Base-by-base conservation (phyloP, 2,888 invertebrate genomes). In the Lasioglossum marginatum region DNA sequence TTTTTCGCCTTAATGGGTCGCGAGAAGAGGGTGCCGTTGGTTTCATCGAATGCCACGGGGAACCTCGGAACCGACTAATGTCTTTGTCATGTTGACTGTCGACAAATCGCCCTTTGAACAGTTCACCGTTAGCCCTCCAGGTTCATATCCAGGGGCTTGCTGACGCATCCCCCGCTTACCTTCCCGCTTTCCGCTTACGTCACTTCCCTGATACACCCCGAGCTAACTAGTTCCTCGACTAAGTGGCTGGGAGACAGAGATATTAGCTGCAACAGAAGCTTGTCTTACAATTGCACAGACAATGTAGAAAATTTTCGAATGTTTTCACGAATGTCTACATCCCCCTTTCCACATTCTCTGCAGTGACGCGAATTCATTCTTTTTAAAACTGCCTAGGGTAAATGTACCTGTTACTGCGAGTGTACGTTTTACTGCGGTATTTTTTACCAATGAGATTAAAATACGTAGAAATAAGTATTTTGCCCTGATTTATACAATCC, bases 11-110 rank as follows among this genome's bases (percentile, higher is more conserved):
- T 92, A 93, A 92, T 91, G 92, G 93, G 78, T 82, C 91, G 86
- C 87, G 91, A 84, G 79, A 86, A 77, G 83, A 87, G 87, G 87
- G 89, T 82, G 72, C 81, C 83, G 48, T 52, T 68, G 79, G 82
- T 79, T 73, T 60, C 72, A 19, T 52, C 66, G 34, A 31, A 76
- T 66, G 63, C 70, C 75, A 34, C 27, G 60, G 66, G 73, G 43
- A 52, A 37, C 40, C 71, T 82, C 66, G 37, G 85, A 83, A 74
- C 73, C 82, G 90, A 87, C 94, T 95, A 94, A 94, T 94, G 94
- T 94, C 94, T 94, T 94, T 95, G 94, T 94, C 94, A 88, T 94
- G 94, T 94, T 93, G 93, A 93, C 94, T 94, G 94, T 92, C 94
- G 94, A 94, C 94, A 93, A 94, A 94, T 94, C 93, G 93, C 91